Evolutionary conservation across 2,113 vertebrate species (phyloP), one percentile per base, ranked within the genome.

Genomic region (Craseonycteris thonglongyai): DNA sequence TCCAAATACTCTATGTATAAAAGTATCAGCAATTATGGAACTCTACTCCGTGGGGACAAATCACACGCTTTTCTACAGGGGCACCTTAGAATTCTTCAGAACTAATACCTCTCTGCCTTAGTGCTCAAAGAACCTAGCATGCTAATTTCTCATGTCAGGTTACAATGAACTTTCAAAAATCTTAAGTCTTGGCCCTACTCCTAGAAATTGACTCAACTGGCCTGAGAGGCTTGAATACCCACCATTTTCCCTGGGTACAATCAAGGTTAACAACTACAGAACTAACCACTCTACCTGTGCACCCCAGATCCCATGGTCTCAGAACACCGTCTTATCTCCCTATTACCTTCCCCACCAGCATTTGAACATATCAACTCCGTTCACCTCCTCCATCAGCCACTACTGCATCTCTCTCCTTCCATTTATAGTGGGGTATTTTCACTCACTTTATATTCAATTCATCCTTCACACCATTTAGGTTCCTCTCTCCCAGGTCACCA

Each of bases 351-450:
- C 51, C 59, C 21, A 5, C 33, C 30, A 66, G n/a, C 65, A 79
- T 5, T 58, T 58, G 26, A 61, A 40, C 59, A 4, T 6, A 7
- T 21, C 1, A 21, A 51, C 78, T 45, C 40, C 38, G 74, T 30
- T 58, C 9, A 35, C 26, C 26, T 15, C 30, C 1, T 12, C 66
- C 74, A 68, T 28, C 38, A 65, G 47, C 30, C 33, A 38, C 9
- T 22, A 16, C 22, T 0, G 7, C 7, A 7, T 9, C 7, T 30
- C n/a, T 21, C 6, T 24, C 21, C 5, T 3, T 11, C 51, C 65
- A 42, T 75, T 42, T 68, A 45, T 9, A 47, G 40, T 10, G 3
- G 26, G 4, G 18, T 38, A 42, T 54, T 6, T 26, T 15, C 18
- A 59, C 28, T 45, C 40, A 26, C 26, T 47, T 58, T 47, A 65